Conservation (phyloP, 2,113 vertebrate species). For the Mystacornis crossleyi region DNA sequence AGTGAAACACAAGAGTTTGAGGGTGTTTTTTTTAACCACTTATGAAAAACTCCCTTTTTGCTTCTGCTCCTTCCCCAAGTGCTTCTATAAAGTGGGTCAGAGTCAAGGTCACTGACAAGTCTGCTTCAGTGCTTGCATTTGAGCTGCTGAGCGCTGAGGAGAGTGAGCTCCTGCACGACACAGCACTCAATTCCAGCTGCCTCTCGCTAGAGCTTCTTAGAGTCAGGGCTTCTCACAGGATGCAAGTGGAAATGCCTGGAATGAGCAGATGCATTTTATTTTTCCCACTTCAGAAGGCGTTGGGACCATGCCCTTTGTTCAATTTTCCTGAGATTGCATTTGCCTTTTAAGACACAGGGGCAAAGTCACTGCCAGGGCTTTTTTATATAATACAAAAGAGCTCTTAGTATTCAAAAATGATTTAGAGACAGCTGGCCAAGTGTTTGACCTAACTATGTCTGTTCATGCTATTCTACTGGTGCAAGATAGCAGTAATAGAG, state of each 20-base stretch:
- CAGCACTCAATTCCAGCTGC: background rate
- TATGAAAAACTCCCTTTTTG: background rate
- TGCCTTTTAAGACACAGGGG: slow-evolving; percentile 51
- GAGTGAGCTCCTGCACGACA: background rate
- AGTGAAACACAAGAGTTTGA: background rate
- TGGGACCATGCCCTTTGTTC: slow-evolving; percentile 19
- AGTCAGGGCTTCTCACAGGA: background rate
- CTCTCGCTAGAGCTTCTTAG: background rate
- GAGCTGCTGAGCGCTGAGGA: slow-evolving; percentile 5
- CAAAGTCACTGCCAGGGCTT: slow-evolving; percentile 55
- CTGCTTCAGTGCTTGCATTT: slow-evolving; percentile 22
- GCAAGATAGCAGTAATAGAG: slow-evolving; percentile 36
- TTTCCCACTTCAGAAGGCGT: slow-evolving; percentile 6
- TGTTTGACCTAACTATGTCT: slow-evolving; percentile 44
- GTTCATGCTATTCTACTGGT: slow-evolving; percentile 4
- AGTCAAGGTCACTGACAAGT: slow-evolving; percentile 7
- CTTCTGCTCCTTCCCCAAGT: background rate
- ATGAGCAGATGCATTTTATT: slow-evolving; percentile 21
- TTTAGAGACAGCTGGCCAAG: slow-evolving; percentile 60
- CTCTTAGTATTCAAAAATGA: slow-evolving; percentile 55
- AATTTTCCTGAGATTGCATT: slow-evolving; percentile 29
- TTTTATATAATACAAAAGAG: slow-evolving; percentile 55
- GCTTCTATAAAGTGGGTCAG: background rate
- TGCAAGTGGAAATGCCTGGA: background rate
- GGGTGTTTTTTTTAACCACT: background rate